Evolutionary conservation across 2,113 vertebrate genomes (phyloP), one percentile per base, ranked within the genome.

Genomic region (Nansenia antarctica): DNA sequence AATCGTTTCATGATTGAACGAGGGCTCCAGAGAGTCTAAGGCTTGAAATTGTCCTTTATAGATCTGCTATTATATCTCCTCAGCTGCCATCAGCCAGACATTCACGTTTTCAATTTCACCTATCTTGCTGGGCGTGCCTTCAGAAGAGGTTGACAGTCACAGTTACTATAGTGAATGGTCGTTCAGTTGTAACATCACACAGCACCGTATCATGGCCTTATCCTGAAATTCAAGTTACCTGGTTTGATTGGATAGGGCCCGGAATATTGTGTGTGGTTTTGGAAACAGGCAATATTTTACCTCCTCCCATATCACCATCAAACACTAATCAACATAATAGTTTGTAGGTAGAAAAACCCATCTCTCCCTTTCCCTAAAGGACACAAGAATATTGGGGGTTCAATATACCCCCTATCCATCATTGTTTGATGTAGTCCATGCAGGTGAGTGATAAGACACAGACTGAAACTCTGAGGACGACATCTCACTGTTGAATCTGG

Each of bases 21-120:
- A 53, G 14, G 27, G 67, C 72, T 82, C 74, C 67, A 81, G 45
- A 29, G 82, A 80, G 77, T 76, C 73, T 66, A 22, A 31, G 31
- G 75, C 77, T 72, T 86, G 78, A 88, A 89, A 89, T 89, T 85
- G 86, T 86, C 80, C 81, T 87, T 86, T 88, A 89, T 88, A 81
- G 87, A 89, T 88, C 74, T 74, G 69, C 82, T 73, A 80, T 87
- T 84, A 85, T 88, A 80, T 83, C 77, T 80, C 39, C 67, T 80
- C 68, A 31, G 73, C 62, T 59, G 72, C 78, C 72, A 85, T 83
- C 86, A 83, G 73, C 62, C 55, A 78, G 80, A 81, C 80, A 70
- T 81, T 85, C 84, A 83, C 81, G 82, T 85, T 87, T 87, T 85
- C 84, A 79, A 76, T 85, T 85, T 82, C 73, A 81, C 76, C 72